Conservation (phyloP, 2,888 invertebrate species). For the Desoria tigrina region DNA sequence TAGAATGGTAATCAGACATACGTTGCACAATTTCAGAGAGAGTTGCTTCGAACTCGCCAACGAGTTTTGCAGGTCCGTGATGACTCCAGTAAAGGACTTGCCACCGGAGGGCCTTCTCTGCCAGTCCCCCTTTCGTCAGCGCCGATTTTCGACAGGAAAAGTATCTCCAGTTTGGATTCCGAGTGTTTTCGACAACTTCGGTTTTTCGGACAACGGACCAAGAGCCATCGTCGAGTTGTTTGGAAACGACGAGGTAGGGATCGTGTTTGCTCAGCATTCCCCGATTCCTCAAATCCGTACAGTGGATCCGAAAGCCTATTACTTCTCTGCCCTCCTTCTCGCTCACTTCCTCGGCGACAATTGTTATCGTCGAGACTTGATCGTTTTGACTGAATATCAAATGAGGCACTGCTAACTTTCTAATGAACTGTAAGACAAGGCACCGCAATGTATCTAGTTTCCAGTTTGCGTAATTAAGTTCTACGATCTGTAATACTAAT, state of each 20-base stretch:
- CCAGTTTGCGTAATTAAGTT: background rate
- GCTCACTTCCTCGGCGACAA: conserved; percentile 57
- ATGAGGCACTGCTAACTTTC: conserved; percentile 45
- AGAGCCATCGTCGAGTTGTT: conserved; percentile 59
- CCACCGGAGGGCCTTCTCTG: conserved; percentile 58
- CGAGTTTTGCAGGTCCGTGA: conserved; percentile 59
- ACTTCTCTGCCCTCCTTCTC: conserved; percentile 56
- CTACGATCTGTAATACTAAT: too few species aligned
- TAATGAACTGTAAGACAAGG: conserved; percentile 42
- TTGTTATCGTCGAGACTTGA: conserved; percentile 53
- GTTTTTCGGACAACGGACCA: conserved; percentile 60
- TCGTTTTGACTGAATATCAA: conserved; percentile 25
- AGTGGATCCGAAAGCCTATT: conserved; percentile 56
- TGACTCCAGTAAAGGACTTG: conserved; percentile 61
- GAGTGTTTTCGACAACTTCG: conserved; percentile 55
- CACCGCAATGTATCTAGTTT: background rate
- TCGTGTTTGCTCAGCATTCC: conserved; percentile 62
- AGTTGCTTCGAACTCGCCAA: conserved; percentile 58
- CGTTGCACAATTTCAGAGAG: conserved; percentile 56
- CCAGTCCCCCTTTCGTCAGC: conserved; percentile 58
- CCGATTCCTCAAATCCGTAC: conserved; percentile 58
- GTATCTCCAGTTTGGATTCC: conserved; percentile 54
- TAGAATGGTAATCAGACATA: conserved; percentile 18
- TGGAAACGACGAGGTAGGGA: conserved; percentile 59
- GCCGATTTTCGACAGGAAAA: conserved; percentile 50